phyloP scores from a whole-genome alignment of 2,113 vertebrate species.

The Micronisus gabar region DNA sequence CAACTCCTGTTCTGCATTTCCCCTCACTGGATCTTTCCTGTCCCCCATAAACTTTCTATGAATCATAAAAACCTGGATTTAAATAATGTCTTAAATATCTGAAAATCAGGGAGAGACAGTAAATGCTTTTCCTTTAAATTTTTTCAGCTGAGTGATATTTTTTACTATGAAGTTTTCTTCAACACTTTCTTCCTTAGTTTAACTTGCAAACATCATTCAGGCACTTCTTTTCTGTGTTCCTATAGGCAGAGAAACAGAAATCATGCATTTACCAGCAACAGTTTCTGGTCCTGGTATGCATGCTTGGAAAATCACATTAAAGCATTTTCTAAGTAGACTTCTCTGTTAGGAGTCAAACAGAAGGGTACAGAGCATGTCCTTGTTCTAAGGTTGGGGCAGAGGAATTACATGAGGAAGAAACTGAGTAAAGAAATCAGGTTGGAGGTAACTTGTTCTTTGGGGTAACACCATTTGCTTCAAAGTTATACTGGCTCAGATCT shows the following conservation, averaged over 20 bases:
- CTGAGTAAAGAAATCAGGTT: neutral
- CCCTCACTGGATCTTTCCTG: neutral
- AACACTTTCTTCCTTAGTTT: neutral
- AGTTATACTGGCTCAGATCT: neutral
- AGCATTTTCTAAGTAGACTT: neutral
- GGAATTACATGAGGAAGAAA: neutral
- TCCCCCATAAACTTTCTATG: neutral
- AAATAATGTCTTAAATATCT: neutral
- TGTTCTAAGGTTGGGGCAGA: neutral
- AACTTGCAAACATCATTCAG: neutral
- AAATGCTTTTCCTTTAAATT: rapidly evolving
- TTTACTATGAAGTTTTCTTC: neutral
- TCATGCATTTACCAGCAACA: neutral
- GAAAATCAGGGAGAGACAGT: neutral
- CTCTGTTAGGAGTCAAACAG: neutral
- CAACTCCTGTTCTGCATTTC: neutral
- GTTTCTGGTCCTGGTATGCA: neutral
- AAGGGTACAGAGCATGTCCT: neutral
- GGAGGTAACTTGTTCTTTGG: neutral
- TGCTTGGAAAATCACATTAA: neutral
- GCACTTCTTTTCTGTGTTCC: neutral
- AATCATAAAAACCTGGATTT: neutral
- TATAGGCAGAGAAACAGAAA: neutral
- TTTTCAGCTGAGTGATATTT: neutral
- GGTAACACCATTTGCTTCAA: neutral